Percentiles rank a stretch among this genome's conserved stretches.
phyloP scores from a whole-genome alignment of 2,888 invertebrate genomes.

The Drosophila meridiana region DNA sequence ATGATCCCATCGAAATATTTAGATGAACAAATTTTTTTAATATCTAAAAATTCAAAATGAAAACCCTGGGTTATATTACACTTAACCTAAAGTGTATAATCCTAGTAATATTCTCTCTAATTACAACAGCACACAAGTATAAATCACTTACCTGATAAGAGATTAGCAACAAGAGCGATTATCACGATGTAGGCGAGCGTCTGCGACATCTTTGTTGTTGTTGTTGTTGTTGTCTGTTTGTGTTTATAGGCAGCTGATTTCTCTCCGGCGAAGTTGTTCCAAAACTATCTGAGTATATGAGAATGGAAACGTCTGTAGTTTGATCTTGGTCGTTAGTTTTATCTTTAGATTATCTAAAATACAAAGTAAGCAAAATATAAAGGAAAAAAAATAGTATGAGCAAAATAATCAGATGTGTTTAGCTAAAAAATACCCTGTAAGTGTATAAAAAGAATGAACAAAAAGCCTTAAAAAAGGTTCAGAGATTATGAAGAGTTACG shows the following conservation, averaged over 20 bases:
- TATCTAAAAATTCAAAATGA: not conserved
- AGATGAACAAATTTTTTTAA: not conserved
- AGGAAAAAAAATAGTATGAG: not conserved
- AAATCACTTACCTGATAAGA: slow-evolving; percentile 81
- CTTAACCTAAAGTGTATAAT: not conserved
- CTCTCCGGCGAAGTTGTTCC: not conserved
- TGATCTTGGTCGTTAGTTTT: slow-evolving; percentile 23
- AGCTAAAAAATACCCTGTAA: slow-evolving; percentile 2
- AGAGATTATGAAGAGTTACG: not conserved
- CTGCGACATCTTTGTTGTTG: slow-evolving; percentile 49
- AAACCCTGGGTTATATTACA: not conserved
- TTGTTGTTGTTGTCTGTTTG: not conserved
- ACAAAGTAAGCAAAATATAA: not conserved
- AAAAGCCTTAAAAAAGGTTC: not conserved
- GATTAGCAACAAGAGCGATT: slow-evolving; percentile 73
- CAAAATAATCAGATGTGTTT: too few relatives aligned
- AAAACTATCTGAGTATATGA: slow-evolving; percentile 4
- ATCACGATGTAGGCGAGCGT: slow-evolving; percentile 69
- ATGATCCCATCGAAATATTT: not conserved
- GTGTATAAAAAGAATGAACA: not conserved
- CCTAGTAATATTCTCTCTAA: not conserved
- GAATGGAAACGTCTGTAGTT: slow-evolving; percentile 9
- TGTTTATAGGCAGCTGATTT: not conserved
- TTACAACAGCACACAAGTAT: slow-evolving; percentile 1
- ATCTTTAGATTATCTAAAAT: slow-evolving; percentile 21